Percentiles rank a stretch among this genome's conserved stretches.
Conservation (phyloP, 1,140 invertebrate species). For the Heliothis subflexa region DNA sequence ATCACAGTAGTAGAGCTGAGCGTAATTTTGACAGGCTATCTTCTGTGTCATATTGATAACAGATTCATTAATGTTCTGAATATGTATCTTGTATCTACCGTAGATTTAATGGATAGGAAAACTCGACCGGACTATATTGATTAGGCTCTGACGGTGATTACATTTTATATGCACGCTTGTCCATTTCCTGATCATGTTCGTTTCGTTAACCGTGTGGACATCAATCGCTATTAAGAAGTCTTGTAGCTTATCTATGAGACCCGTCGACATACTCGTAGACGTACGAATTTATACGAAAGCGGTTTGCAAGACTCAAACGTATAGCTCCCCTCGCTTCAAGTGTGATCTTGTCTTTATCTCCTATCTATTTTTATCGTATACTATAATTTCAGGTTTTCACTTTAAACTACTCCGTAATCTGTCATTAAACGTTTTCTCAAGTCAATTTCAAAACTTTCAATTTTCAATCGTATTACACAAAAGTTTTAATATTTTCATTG, state of each 20-base stretch:
- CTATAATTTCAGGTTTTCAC: neutral
- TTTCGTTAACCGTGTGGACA: constrained; percentile 5
- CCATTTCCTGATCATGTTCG: neutral
- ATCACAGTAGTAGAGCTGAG: neutral
- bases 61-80: no score
- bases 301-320: no score
- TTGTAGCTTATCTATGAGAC: neutral
- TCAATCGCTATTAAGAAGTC: constrained; percentile 19
- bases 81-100: neutral
- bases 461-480: no score
- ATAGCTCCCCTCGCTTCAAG: neutral
- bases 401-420: neutral
- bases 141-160: constrained; percentile 5
- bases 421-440: neutral
- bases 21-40: neutral
- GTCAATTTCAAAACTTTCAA: no score
- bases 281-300: neutral
- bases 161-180: constrained; percentile 1
- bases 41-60: neutral
- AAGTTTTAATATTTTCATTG: no score
- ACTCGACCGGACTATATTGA: neutral
- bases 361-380: constrained; percentile 1
- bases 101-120: neutral
- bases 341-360: neutral
- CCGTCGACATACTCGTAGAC: neutral